phyloP scores from a whole-genome alignment of 2,113 vertebrate genomes.

The Salvelinus fontinalis region DNA sequence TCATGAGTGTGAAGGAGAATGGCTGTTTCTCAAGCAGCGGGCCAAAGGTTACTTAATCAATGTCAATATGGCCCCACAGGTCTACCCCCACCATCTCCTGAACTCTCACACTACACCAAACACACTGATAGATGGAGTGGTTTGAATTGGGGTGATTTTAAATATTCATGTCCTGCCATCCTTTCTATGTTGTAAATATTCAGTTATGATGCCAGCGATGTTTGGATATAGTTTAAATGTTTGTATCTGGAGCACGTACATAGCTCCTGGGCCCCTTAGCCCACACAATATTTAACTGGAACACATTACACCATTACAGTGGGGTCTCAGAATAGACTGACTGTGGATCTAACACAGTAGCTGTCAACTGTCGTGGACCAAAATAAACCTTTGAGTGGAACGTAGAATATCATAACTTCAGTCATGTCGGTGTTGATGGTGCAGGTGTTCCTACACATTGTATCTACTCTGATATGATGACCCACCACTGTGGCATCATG shows the following conservation, averaged over 20 bases:
- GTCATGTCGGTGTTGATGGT: too few species aligned
- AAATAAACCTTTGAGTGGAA: background rate
- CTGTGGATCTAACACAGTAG: background rate
- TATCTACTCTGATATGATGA: too few species aligned
- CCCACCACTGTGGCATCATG: too few species aligned
- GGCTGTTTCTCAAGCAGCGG: constrained; percentile 24
- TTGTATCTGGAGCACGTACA: constrained; percentile 10
- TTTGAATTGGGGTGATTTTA: constrained; percentile 34
- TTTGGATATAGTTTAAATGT: constrained; percentile 36
- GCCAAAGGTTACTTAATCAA: constrained; percentile 6
- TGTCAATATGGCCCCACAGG: background rate
- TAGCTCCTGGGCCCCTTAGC: constrained; percentile 8
- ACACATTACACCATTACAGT: background rate
- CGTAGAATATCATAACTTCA: too few species aligned
- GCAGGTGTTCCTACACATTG: too few species aligned
- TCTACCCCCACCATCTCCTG: background rate
- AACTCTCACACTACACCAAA: background rate
- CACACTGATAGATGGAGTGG: constrained; percentile 14
- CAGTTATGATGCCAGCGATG: constrained; percentile 43
- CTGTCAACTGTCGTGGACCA: background rate
- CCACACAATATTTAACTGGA: constrained; percentile 4
- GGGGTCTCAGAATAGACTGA: background rate
- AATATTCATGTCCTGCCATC: constrained; percentile 52
- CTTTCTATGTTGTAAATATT: constrained; percentile 50
- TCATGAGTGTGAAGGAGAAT: too few species aligned